Evolutionary conservation across 2,797 vertebrate genomes (phyloP).

Genomic region (Sphaeramia orbicularis): DNA sequence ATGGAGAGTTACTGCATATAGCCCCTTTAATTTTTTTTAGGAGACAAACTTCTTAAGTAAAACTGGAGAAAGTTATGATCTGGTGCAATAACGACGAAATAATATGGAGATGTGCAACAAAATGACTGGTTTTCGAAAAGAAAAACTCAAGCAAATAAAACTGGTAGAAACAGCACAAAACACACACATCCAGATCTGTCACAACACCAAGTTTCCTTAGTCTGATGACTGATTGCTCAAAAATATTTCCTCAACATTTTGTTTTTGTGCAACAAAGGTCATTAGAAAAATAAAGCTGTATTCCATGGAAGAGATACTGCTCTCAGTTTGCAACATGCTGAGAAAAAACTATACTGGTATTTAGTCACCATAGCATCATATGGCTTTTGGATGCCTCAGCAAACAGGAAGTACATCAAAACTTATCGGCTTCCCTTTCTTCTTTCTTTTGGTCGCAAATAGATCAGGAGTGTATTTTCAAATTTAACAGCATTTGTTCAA

Average conservation of each 20-base stretch:
- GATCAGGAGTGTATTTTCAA: background rate
- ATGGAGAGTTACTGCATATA: too few species aligned
- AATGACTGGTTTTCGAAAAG: background rate
- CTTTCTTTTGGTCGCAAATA: background rate
- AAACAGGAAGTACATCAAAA: background rate
- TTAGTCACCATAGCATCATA: background rate
- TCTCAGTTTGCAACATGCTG: background rate
- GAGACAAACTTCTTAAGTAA: background rate
- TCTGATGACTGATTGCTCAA: background rate
- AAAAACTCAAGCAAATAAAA: too few species aligned
- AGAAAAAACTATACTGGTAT: background rate
- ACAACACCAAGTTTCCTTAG: background rate
- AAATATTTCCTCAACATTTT: slow-evolving; percentile 8
- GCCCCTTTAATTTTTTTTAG: too few species aligned
- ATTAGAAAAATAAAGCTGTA: background rate
- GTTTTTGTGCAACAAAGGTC: slow-evolving; percentile 1
- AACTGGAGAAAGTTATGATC: background rate
- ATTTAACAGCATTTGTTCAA: background rate
- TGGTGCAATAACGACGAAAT: background rate
- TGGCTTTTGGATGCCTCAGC: background rate
- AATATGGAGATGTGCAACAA: background rate
- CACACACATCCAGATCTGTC: slow-evolving; percentile 12
- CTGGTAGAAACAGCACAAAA: slow-evolving; percentile 4
- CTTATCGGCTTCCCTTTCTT: background rate
- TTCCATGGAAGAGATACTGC: background rate